Conservation (phyloP, 2,113 vertebrate species). For the Bufo bufo region DNA sequence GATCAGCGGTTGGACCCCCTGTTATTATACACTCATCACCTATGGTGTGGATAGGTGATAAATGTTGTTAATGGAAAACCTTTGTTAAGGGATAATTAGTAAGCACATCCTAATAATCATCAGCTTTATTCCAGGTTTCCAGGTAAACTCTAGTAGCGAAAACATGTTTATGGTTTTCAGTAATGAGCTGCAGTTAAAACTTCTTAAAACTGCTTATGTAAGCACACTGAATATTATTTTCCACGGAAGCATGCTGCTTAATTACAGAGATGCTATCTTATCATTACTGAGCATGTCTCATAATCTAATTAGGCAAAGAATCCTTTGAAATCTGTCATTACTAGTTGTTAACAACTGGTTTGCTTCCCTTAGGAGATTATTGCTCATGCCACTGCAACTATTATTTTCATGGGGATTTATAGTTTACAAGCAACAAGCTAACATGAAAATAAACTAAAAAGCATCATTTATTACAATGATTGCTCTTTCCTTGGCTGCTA, state of each 20-base stretch:
- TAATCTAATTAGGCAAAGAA: conserved; percentile 64
- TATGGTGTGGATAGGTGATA: too few relatives aligned
- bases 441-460: conserved; percentile 21
- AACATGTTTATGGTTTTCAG: too few relatives aligned
- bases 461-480: neutral
- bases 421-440: conserved; percentile 65
- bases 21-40: too few relatives aligned
- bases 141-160: neutral
- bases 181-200: neutral
- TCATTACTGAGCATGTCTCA: conserved; percentile 39
- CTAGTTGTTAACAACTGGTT: conserved; percentile 63
- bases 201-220: neutral
- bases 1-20: too few relatives aligned
- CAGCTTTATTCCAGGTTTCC: too few relatives aligned
- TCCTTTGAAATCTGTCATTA: conserved; percentile 63
- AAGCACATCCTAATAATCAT: too few relatives aligned
- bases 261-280: conserved; percentile 60
- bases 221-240: neutral
- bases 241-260: conserved; percentile 43
- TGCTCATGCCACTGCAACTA: conserved; percentile 60
- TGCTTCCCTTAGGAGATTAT: conserved; percentile 63
- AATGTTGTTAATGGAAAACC: too few relatives aligned
- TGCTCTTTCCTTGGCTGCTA: neutral
- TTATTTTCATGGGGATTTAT: conserved; percentile 67
- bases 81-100: too few relatives aligned